Evolutionary conservation across 2,797 vertebrate species (phyloP).

Genomic region (Rhadinocentrus ornatus): DNA sequence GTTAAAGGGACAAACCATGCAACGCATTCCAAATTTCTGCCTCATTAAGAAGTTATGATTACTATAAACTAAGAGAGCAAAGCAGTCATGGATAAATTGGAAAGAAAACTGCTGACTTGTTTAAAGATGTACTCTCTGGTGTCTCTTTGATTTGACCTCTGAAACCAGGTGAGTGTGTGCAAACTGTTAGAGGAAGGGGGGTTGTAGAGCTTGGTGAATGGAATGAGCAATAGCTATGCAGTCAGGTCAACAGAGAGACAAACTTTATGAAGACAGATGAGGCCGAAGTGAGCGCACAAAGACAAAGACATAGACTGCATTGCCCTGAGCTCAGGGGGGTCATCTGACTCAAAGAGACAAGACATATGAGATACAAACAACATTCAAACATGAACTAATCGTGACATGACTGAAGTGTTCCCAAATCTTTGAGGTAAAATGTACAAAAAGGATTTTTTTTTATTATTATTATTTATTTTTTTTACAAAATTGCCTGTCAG

Average conservation of each 20-base stretch:
- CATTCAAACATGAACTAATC: constrained; percentile 41
- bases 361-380: constrained; percentile 50
- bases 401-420: constrained; percentile 25
- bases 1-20: constrained; percentile 47
- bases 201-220: constrained; percentile 20
- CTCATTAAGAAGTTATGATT: constrained; percentile 66
- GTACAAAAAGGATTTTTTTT: constrained; percentile 26
- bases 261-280: constrained; percentile 76
- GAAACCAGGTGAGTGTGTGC: constrained; percentile 61
- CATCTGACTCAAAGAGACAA: constrained; percentile 60
- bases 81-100: constrained; percentile 43
- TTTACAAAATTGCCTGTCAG: constrained; percentile 21
- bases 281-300: constrained; percentile 62
- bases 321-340: constrained; percentile 61
- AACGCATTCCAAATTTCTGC: constrained; percentile 52
- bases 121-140: constrained; percentile 43
- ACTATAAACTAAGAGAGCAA: constrained; percentile 54
- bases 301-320: constrained; percentile 69
- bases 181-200: constrained; percentile 8
- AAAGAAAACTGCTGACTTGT: constrained; percentile 50
- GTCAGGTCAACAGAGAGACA: constrained; percentile 68
- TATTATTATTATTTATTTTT: no score
- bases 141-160: constrained; percentile 65
- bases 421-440: constrained; percentile 10
- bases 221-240: constrained; percentile 65